phyloP scores from a whole-genome alignment of 1,140 invertebrate genomes.

The Pinna nobilis region DNA sequence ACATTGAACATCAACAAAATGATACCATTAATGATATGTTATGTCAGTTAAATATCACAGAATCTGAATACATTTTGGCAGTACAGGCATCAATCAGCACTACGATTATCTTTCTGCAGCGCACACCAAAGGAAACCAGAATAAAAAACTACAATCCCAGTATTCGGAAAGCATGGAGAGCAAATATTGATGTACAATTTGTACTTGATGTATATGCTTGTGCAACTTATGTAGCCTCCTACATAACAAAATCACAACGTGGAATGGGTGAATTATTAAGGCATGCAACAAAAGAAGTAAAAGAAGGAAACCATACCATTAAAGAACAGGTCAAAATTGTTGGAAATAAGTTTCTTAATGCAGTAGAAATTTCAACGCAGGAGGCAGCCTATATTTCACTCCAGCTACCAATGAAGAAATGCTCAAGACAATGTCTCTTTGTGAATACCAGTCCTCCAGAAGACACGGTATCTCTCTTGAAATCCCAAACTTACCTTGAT shows the following conservation, averaged over 20 bases:
- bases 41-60: constrained; percentile 22
- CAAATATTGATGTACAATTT: constrained; percentile 49
- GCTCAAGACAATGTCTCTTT: neutral
- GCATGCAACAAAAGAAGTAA: constrained; percentile 24
- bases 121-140: constrained; percentile 25
- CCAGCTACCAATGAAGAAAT: neutral
- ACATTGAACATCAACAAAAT: neutral
- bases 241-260: constrained; percentile 37
- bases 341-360: constrained; percentile 34
- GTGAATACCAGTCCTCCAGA: constrained; percentile 13
- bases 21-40: constrained; percentile 30
- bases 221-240: constrained; percentile 44
- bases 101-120: constrained; percentile 41
- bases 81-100: constrained; percentile 32
- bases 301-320: constrained; percentile 31
- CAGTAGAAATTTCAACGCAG: constrained; percentile 37
- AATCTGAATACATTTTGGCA: constrained; percentile 33
- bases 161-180: constrained; percentile 37
- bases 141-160: constrained; percentile 42
- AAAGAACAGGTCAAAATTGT: constrained; percentile 36
- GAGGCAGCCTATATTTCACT: constrained; percentile 30
- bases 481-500: neutral
- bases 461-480: constrained; percentile 16
- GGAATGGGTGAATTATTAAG: constrained; percentile 34
- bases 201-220: constrained; percentile 46